phyloP scores from a whole-genome alignment of 2,888 invertebrate genomes.

The Silvanus unidentatus region DNA sequence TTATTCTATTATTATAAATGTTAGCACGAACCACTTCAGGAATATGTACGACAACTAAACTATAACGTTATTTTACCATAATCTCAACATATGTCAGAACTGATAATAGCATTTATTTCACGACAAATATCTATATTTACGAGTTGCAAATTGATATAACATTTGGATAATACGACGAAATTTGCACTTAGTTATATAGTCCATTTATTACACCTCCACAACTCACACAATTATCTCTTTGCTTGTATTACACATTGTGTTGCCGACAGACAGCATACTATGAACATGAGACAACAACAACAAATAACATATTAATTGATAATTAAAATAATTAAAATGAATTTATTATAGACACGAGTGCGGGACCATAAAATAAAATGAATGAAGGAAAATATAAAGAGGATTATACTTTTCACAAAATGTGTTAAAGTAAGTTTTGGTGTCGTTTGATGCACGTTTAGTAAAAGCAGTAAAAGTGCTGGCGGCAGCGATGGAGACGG shows the following conservation, averaged over 20 bases:
- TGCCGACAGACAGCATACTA: not conserved
- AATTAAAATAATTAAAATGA: too few relatives aligned
- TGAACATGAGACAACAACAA: not conserved
- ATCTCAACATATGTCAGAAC: constrained; percentile 31
- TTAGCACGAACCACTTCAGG: too few relatives aligned
- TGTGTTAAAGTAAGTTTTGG: not conserved
- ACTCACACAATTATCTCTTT: not conserved
- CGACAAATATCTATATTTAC: constrained; percentile 21
- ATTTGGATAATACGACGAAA: constrained; percentile 1
- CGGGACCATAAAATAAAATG: too few relatives aligned
- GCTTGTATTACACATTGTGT: not conserved
- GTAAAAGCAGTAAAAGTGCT: constrained; percentile 31
- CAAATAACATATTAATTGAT: too few relatives aligned
- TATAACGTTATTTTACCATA: constrained; percentile 8
- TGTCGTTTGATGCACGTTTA: constrained; percentile 19
- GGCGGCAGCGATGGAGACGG: constrained; percentile 22
- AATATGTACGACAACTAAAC: too few relatives aligned
- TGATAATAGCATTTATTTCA: constrained; percentile 30
- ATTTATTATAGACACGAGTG: too few relatives aligned
- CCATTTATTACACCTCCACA: not conserved
- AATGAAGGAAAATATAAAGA: too few relatives aligned
- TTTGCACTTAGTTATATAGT: constrained; percentile 1
- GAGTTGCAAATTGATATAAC: constrained; percentile 15
- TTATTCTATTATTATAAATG: too few relatives aligned
- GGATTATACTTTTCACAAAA: too few relatives aligned